phyloP scores from a whole-genome alignment of 2,888 invertebrate genomes.

The Cerceris rybyensis region DNA sequence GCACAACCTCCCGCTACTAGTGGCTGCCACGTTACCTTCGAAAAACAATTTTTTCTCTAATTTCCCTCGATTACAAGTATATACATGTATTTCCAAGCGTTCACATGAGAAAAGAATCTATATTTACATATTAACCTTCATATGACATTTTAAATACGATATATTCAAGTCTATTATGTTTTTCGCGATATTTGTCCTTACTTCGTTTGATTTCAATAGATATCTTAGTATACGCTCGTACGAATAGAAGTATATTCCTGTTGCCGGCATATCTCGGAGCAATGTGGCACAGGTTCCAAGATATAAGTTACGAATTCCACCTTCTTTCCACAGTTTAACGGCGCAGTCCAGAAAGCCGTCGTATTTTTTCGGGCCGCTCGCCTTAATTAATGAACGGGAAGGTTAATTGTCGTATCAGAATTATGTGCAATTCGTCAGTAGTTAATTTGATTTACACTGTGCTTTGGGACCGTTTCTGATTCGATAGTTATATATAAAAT shows the following conservation, averaged over 20 bases:
- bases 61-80: neutral
- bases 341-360: slow-evolving; percentile 85
- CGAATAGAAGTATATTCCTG: slow-evolving; percentile 84
- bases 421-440: neutral
- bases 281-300: slow-evolving; percentile 86
- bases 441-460: no score
- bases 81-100: neutral
- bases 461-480: no score
- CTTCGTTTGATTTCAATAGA: slow-evolving; percentile 3
- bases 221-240: slow-evolving; percentile 80
- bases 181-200: neutral
- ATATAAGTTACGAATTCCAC: slow-evolving; percentile 85
- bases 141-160: no score
- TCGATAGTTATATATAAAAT: no score
- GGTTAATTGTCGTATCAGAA: neutral
- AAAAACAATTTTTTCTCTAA: slow-evolving; percentile 6
- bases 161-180: no score
- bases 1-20: slow-evolving; percentile 61
- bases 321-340: slow-evolving; percentile 84
- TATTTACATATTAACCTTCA: no score
- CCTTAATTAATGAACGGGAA: slow-evolving; percentile 12
- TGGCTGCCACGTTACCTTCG: slow-evolving; percentile 52
- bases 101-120: no score
- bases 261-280: slow-evolving; percentile 84
- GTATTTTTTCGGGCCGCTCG: slow-evolving; percentile 70